Conservation (phyloP, 2,888 invertebrate genomes). For the Drosophila peninsularis region DNA sequence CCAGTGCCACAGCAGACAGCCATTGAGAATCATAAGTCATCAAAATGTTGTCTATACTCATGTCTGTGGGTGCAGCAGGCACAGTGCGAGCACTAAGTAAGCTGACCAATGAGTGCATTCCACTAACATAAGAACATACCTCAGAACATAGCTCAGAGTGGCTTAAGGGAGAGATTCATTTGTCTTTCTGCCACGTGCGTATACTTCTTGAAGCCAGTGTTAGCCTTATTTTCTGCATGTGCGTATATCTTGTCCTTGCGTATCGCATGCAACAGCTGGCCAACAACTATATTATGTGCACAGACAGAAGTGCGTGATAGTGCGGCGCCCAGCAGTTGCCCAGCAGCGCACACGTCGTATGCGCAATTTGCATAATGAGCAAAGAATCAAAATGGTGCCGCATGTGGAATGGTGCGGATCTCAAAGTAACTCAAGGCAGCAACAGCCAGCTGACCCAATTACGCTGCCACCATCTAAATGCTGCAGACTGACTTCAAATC, state of each 20-base stretch:
- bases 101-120: too few relatives aligned
- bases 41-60: slow-evolving; percentile 36
- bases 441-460: slow-evolving; percentile 64
- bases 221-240: slow-evolving; percentile 4
- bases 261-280: slow-evolving; percentile 65
- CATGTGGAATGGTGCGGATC: slow-evolving; percentile 45
- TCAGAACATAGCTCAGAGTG: too few relatives aligned
- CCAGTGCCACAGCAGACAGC: slow-evolving; percentile 10
- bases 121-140: too few relatives aligned
- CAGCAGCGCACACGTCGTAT: slow-evolving; percentile 59
- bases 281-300: slow-evolving; percentile 45
- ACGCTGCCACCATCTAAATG: slow-evolving; percentile 22
- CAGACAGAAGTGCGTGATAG: slow-evolving; percentile 30
- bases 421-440: slow-evolving; percentile 36
- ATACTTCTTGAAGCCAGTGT: slow-evolving; percentile 10
- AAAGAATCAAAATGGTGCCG: slow-evolving; percentile 41
- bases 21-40: slow-evolving; percentile 51
- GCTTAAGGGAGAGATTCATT: background rate
- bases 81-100: slow-evolving; percentile 7
- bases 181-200: background rate
- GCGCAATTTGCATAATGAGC: slow-evolving; percentile 75
- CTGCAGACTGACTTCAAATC: slow-evolving; percentile 33
- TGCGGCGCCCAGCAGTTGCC: slow-evolving; percentile 40
- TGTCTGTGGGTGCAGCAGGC: background rate
- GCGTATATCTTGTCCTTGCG: slow-evolving; percentile 24